Evolutionary conservation across 2,888 invertebrate genomes (phyloP).

Genomic region (Phorcus lineatus): DNA sequence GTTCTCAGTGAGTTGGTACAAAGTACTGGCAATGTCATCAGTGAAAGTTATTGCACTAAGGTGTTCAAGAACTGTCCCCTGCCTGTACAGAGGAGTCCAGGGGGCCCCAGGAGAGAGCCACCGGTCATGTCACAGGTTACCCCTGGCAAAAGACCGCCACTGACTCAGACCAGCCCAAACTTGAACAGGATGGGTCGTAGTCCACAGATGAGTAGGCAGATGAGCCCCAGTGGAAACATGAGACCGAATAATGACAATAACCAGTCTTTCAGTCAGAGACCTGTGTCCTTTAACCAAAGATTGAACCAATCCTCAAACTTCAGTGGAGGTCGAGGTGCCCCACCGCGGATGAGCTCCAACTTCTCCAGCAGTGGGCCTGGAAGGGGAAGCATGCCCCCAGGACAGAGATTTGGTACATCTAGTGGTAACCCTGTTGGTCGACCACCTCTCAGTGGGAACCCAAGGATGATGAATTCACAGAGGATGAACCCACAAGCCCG

Average conservation of each 20-base stretch:
- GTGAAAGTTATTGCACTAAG: conserved; percentile 14
- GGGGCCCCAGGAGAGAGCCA: not conserved
- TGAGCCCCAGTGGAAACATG: not conserved
- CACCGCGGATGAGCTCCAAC: conserved; percentile 2
- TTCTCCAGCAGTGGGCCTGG: not conserved
- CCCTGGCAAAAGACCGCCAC: not conserved
- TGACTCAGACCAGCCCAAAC: not conserved
- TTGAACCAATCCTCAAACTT: not conserved
- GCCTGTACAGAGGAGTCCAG: conserved; percentile 10
- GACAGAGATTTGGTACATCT: not conserved
- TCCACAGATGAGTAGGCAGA: conserved; percentile 9
- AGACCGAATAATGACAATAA: not conserved
- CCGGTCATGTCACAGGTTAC: conserved; percentile 14
- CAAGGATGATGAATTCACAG: conserved; percentile 5
- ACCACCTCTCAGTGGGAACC: not conserved
- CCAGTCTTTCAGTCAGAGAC: not conserved
- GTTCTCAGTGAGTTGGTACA: conserved; percentile 13
- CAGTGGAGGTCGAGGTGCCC: not conserved
- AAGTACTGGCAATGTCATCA: conserved; percentile 17
- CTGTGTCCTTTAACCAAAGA: conserved; percentile 9
- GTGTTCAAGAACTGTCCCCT: conserved; percentile 22
- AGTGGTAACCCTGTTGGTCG: not conserved
- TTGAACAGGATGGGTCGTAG: conserved; percentile 11
- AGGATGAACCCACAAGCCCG: not conserved
- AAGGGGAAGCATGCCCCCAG: not conserved